Conservation (phyloP, 1,140 invertebrate species). For the Aphaenogaster floridana region DNA sequence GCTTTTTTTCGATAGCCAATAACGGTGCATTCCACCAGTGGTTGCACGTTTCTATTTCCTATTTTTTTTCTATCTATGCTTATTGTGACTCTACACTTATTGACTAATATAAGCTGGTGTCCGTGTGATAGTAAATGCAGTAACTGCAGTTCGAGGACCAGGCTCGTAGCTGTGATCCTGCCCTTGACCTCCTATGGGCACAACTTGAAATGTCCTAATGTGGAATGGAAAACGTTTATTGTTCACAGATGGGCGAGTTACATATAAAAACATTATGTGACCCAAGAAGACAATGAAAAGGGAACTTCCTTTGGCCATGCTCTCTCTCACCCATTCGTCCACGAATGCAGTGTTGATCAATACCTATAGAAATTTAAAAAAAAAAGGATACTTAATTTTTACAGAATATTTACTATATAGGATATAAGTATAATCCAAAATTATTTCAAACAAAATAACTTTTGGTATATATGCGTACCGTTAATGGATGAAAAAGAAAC, state of each 20-base stretch:
- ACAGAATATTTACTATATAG: background rate
- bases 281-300: constrained; percentile 92
- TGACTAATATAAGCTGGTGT: constrained; percentile 31
- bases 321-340: constrained; percentile 96
- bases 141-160: constrained; percentile 55
- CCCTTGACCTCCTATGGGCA: constrained; percentile 78
- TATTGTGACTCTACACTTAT: background rate
- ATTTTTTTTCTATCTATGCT: constrained; percentile 17
- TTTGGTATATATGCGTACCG: constrained; percentile 70
- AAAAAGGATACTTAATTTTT: constrained; percentile 10
- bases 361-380: constrained; percentile 88
- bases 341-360: constrained; percentile 94
- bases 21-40: constrained; percentile 10
- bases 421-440: background rate
- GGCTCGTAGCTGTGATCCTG: constrained; percentile 82
- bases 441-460: constrained; percentile 15
- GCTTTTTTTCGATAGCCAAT: background rate
- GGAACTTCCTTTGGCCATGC: constrained; percentile 93
- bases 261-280: constrained; percentile 92
- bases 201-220: constrained; percentile 82
- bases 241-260: constrained; percentile 79
- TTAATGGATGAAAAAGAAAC: constrained; percentile 81
- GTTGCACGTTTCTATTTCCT: constrained; percentile 1
- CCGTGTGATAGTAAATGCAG: constrained; percentile 76
- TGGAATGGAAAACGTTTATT: constrained; percentile 83